Evolutionary conservation across 2,797 vertebrate genomes (phyloP), one percentile per base, ranked within the genome.

Genomic region (Petrocephalus schoutedeni): DNA sequence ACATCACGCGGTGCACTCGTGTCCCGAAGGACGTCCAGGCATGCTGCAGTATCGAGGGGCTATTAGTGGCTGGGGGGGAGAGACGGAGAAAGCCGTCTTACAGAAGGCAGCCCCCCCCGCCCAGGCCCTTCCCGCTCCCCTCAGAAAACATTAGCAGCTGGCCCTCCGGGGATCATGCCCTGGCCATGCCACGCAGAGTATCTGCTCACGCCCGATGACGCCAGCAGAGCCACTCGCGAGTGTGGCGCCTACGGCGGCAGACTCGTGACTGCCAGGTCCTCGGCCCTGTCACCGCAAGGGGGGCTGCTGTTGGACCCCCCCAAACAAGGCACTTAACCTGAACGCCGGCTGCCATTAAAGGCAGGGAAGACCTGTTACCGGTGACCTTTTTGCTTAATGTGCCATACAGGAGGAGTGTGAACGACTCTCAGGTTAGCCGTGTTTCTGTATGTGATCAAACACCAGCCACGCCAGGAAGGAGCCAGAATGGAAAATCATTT

Each of bases 401-500:
- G 84, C 51, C 84, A 23, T 86, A 56, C 23, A 28, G 83, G 54
- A 57, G 84, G 56, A 86, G 84, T n/a, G 49, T 51, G 80, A 51
- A 28, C 21, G 51, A 21, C 41, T 58, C 58, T 85, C 53, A 14
- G 53, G 53, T 54, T 36, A 23, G 12, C 84, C 45, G 56, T 86
- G 84, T 58, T 86, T 86, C 84, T 86, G 84, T 54, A 58, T 57
- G 56, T 86, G 28, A 86, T 86, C 84, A 86, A 58, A 54, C 16
- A 41, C 54, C 6, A 5, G 32, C 7, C 16, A 56, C 36, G 32
- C 56, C 21, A n/a, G 53, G 84, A 57, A 57, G 84, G 16, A 57
- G 56, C 84, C 84, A 32, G 53, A 86, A 86, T 86, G 84, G 84
- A 86, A 86, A 86, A 86, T 86, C 84, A 59, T 86, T 86, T 86